Evolutionary conservation across 1,140 invertebrate genomes (phyloP).

Genomic region (Trichogramma pretiosum): DNA sequence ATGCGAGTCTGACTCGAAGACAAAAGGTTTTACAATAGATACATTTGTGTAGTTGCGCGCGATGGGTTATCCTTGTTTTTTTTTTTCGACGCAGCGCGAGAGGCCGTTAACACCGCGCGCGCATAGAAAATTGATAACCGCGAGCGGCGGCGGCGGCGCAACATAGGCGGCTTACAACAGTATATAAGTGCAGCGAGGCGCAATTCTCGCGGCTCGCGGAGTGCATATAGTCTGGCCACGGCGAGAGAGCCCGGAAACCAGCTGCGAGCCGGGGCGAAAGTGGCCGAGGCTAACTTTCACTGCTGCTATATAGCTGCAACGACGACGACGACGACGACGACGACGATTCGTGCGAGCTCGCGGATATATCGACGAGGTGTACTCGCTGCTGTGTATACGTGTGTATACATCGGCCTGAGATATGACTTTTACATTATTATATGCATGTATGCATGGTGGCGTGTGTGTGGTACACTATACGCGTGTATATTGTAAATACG

Average conservation of each 20-base stretch:
- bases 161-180: too few species aligned
- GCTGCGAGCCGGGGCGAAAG: conserved; percentile 38
- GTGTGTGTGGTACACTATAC: too few species aligned
- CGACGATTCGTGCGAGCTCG: not conserved
- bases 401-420: too few species aligned
- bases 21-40: too few species aligned
- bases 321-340: too few species aligned
- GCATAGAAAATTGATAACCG: conserved; percentile 17
- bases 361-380: not conserved
- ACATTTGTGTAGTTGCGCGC: conserved; percentile 13
- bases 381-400: not conserved
- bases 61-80: conserved; percentile 4
- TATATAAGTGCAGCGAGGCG: not conserved
- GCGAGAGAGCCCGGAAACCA: conserved; percentile 37
- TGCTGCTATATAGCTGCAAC: conserved; percentile 21
- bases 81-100: conserved; percentile 1
- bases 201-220: conserved; percentile 11
- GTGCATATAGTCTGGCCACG: conserved; percentile 22
- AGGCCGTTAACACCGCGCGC: conserved; percentile 13
- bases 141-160: not conserved
- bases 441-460: too few species aligned
- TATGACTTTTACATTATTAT: too few species aligned
- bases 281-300: conserved; percentile 41
- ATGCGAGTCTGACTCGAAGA: too few species aligned
- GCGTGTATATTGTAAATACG: too few species aligned